These are phyloP conservation scores for Koerneria pararmatus DNA, from an alignment of 2,888 invertebrate species.

Conservation along the genomic window DNA sequence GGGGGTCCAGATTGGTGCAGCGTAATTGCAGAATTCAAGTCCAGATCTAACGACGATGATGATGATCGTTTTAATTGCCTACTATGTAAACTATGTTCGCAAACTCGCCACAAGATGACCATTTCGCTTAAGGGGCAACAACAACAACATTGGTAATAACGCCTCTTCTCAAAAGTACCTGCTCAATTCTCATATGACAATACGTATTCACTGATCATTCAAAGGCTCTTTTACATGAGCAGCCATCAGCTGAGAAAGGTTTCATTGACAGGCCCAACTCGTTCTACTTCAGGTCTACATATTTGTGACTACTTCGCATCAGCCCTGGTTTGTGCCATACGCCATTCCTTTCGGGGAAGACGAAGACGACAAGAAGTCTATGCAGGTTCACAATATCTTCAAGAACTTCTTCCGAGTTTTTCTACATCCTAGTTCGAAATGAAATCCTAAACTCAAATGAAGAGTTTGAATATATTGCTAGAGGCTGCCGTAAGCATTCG, in stretches of 20 bases:
- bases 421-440: neutral
- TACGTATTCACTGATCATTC: neutral
- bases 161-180: too few species aligned
- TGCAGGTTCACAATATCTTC: constrained; percentile 63
- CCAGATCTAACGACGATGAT: too few species aligned
- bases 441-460: too few species aligned
- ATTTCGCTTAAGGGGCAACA: too few species aligned
- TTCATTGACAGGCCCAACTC: neutral
- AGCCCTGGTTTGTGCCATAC: constrained; percentile 57
- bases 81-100: too few species aligned
- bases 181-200: neutral
- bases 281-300: constrained; percentile 42
- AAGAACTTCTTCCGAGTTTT: neutral
- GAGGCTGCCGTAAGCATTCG: too few species aligned
- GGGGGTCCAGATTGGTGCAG: too few species aligned
- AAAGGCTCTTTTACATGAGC: neutral
- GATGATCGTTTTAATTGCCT: too few species aligned
- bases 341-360: constrained; percentile 62
- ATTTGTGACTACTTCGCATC: constrained; percentile 46
- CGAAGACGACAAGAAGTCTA: constrained; percentile 68
- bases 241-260: neutral
- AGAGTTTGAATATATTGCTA: too few species aligned
- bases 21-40: too few species aligned
- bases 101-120: too few species aligned
- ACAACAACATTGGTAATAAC: too few species aligned